These are phyloP conservation scores for Hydropsyche tenuis DNA, from an alignment of 1,140 invertebrate species.

Conservation along the genomic window DNA sequence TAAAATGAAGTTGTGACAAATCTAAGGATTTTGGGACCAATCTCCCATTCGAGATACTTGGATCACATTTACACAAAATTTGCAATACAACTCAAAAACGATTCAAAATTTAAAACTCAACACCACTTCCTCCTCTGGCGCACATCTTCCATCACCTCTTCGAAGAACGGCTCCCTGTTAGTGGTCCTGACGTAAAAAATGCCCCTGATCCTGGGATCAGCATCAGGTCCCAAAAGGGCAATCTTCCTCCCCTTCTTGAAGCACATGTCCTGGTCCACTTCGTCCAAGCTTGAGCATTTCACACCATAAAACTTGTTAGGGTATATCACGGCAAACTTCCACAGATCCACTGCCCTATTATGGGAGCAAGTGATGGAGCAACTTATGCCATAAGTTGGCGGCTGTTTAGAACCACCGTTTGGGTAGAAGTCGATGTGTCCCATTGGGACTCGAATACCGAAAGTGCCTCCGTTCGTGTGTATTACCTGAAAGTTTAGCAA, in stretches of 20 bases:
- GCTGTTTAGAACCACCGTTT: constrained; percentile 34
- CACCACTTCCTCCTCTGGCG: not conserved
- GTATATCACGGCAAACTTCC: constrained; percentile 14
- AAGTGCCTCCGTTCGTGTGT: constrained; percentile 16
- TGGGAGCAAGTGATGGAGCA: constrained; percentile 13
- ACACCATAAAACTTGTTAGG: constrained; percentile 13
- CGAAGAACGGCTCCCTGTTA: constrained; percentile 6
- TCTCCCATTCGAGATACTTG: too few species aligned
- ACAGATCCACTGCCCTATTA: constrained; percentile 17
- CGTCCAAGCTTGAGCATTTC: not conserved
- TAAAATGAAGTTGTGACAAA: too few species aligned
- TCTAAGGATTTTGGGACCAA: too few species aligned
- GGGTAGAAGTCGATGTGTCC: constrained; percentile 38
- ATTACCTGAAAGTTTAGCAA: not conserved
- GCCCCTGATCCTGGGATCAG: constrained; percentile 6
- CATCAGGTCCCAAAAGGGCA: constrained; percentile 19
- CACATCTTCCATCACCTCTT: not conserved
- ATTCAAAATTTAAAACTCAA: not conserved
- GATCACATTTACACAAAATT: too few species aligned
- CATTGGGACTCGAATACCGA: constrained; percentile 1
- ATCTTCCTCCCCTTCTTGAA: not conserved
- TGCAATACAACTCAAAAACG: not conserved
- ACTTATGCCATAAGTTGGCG: not conserved
- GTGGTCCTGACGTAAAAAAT: constrained; percentile 30
- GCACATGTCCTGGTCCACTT: constrained; percentile 14